Evolutionary conservation across 2,888 invertebrate species (phyloP).

Genomic region (Allophyes oxyacanthae): DNA sequence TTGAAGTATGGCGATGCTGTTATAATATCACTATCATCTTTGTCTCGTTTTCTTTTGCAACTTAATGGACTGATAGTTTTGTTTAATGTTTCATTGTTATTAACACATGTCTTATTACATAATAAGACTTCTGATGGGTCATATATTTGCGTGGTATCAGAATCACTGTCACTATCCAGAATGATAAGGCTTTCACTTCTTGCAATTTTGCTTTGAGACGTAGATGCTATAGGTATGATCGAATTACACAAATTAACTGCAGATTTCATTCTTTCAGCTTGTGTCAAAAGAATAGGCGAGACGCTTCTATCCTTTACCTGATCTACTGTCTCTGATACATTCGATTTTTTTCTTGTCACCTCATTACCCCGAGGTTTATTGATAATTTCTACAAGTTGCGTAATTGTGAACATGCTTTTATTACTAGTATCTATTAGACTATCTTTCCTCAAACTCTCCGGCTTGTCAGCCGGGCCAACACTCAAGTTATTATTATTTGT

Average conservation of each 20-base stretch:
- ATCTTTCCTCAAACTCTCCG: slow-evolving; percentile 39
- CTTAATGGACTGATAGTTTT: slow-evolving; percentile 40
- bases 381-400: slow-evolving; percentile 84
- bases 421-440: slow-evolving; percentile 62
- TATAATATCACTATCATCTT: slow-evolving; percentile 61
- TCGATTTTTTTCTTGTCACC: slow-evolving; percentile 37
- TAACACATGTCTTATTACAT: neutral
- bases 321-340: slow-evolving; percentile 15
- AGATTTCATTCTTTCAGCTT: slow-evolving; percentile 70
- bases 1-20: slow-evolving; percentile 79
- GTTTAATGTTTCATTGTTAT: slow-evolving; percentile 28
- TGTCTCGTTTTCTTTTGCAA: slow-evolving; percentile 71
- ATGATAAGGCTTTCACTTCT: slow-evolving; percentile 71
- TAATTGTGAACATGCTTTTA: slow-evolving; percentile 83
- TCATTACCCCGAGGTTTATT: slow-evolving; percentile 68
- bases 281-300: slow-evolving; percentile 78
- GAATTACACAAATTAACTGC: slow-evolving; percentile 31
- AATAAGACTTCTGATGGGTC: slow-evolving; percentile 50
- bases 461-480: slow-evolving; percentile 30
- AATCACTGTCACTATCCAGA: slow-evolving; percentile 80
- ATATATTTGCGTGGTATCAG: slow-evolving; percentile 69
- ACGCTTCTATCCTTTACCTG: slow-evolving; percentile 66
- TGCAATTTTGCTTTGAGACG: slow-evolving; percentile 42
- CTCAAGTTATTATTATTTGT: slow-evolving; percentile 46
- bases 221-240: slow-evolving; percentile 32